Base-by-base conservation (phyloP, 2,113 vertebrate genomes). In the Pelusios castaneus region DNA sequence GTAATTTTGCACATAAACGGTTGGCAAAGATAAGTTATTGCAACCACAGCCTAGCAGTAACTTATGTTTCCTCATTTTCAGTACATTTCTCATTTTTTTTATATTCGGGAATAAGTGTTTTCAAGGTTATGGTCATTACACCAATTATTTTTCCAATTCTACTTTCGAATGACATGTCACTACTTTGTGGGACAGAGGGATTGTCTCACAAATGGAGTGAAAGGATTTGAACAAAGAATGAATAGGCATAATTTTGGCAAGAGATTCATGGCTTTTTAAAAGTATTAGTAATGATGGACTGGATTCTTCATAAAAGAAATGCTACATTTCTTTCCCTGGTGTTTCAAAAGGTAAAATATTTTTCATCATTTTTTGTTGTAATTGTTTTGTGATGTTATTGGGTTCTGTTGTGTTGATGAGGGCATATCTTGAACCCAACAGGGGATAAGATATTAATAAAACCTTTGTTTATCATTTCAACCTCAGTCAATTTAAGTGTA, bases 371-470 rank as follows among this genome's bases (percentile, higher is more conserved):
- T 94, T 95, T 75, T 82, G 93, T 94, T 85, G 90, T 91, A 94
- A 95, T 96, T 97, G 88, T 92, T 97, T 96, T 86, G 94, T 95
- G 85, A 84, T 1, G 22, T 90, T 92, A 29, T 29, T 45, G 73
- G 24, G 88, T 96, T 97, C 91, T 84, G 95, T 94, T 96, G 89
- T 95, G 91, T 95, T 95, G 94, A 94, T 95, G 96, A 97, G 94
- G 94, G 96, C 86, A 89, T 97, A 95, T 97, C 94, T 94, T 92
- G 93, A 86, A 92, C 96, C 82, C 91, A 93, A 88, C 80, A 93
- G 93, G 56, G 96, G 92, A 96, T 96, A 95, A 97, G 88, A 97
- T 95, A 84, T 93, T 97, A 97, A 95, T 97, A 96, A 97, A 97
- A 97, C 90, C 92, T 92, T 95, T 96, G 94, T 97, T 96, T 96